phyloP scores from a whole-genome alignment of 2,113 vertebrate species.

The Gymnarchus niloticus region DNA sequence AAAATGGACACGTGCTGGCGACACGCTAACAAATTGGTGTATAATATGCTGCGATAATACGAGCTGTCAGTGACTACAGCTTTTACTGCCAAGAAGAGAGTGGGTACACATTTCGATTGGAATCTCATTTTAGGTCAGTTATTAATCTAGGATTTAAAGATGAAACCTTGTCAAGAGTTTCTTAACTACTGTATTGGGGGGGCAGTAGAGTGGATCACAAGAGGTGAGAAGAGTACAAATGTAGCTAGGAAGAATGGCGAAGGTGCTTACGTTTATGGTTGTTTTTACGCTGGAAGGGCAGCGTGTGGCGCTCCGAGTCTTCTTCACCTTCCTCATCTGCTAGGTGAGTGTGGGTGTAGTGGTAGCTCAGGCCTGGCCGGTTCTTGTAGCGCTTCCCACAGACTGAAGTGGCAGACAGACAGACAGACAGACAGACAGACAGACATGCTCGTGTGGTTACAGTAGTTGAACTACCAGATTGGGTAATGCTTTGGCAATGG shows the following conservation, averaged over 20 bases:
- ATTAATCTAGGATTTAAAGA: constrained; percentile 9
- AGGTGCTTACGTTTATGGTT: constrained; percentile 87
- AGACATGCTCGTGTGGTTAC: background rate
- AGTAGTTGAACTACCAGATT: background rate
- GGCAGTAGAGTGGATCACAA: background rate
- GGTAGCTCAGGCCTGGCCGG: constrained; percentile 87
- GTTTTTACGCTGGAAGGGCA: constrained; percentile 89
- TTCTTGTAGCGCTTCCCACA: constrained; percentile 93
- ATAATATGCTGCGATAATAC: background rate
- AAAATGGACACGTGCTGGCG: background rate
- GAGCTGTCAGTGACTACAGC: background rate
- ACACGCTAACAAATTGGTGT: background rate
- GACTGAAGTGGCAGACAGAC: constrained; percentile 54
- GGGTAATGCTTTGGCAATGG: background rate
- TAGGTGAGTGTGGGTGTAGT: constrained; percentile 92
- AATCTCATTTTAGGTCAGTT: background rate
- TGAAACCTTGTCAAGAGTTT: background rate
- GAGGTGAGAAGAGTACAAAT: background rate
- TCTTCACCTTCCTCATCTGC: constrained; percentile 90
- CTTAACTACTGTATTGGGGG: background rate
- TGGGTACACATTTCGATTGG: background rate
- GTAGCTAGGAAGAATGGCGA: background rate
- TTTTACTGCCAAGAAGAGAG: background rate
- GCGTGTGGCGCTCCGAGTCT: constrained; percentile 78
- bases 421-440: background rate